Conservation (phyloP, 2,888 invertebrate genomes). For the Allophyes oxyacanthae region DNA sequence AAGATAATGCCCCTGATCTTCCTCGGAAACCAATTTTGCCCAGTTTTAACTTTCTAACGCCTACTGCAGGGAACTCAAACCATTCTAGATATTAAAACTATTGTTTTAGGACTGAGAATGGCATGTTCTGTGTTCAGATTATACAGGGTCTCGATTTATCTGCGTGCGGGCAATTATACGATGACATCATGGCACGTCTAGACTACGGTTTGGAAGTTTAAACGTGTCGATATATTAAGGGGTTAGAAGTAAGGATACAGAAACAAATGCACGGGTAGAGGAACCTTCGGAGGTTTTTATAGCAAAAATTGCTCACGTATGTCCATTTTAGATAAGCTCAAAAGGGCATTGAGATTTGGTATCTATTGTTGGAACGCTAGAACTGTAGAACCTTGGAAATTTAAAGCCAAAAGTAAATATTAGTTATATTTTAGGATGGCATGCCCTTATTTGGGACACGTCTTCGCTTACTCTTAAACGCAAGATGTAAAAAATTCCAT, state of each 20-base stretch:
- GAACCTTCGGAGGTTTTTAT: constrained; percentile 1
- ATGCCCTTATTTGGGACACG: too few species aligned
- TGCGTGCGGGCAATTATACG: constrained; percentile 39
- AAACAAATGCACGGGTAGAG: background rate
- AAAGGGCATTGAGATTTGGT: too few species aligned
- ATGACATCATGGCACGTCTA: constrained; percentile 54
- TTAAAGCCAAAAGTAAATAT: too few species aligned
- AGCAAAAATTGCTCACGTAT: background rate
- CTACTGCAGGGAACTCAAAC: constrained; percentile 18
- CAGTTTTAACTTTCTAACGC: constrained; percentile 58
- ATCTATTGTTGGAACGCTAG: too few species aligned
- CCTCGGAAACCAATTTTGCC: constrained; percentile 30
- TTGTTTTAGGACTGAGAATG: constrained; percentile 40
- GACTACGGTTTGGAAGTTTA: constrained; percentile 27
- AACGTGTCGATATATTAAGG: constrained; percentile 12
- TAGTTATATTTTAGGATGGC: too few species aligned
- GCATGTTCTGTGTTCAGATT: constrained; percentile 13
- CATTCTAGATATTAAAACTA: constrained; percentile 10
- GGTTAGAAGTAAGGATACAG: background rate
- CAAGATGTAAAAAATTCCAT: too few species aligned
- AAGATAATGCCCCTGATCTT: constrained; percentile 47
- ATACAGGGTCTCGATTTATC: constrained; percentile 34
- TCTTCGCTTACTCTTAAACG: too few species aligned
- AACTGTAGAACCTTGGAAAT: too few species aligned
- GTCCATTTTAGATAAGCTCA: constrained; percentile 8